These are phyloP conservation scores for Suillia variegata DNA, from an alignment of 2,888 invertebrate species.

Conservation along the genomic window DNA sequence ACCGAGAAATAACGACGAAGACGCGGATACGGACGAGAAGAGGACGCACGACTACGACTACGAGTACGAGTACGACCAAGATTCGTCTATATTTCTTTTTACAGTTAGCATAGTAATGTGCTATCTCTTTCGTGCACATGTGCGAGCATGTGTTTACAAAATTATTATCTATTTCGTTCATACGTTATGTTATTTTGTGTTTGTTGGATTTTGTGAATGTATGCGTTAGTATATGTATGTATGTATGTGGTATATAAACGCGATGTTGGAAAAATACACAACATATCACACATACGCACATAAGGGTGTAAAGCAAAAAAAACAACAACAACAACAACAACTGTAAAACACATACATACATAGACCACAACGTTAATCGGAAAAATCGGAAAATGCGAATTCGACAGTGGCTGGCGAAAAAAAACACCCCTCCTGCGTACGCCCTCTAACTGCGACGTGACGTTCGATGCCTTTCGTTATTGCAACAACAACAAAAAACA, in stretches of 20 bases:
- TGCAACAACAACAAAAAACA: too few species aligned
- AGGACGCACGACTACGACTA: too few species aligned
- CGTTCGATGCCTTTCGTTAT: too few species aligned
- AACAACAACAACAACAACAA: constrained; percentile 7
- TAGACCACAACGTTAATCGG: constrained; percentile 14
- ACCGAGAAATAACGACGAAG: too few species aligned
- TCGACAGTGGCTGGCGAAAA: constrained; percentile 40
- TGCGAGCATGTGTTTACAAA: constrained; percentile 23
- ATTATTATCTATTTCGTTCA: constrained; percentile 49
- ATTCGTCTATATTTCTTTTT: too few species aligned
- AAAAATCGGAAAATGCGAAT: constrained; percentile 28
- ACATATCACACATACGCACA: constrained; percentile 41
- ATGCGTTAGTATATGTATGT: background rate
- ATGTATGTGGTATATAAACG: background rate
- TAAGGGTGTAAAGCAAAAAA: too few species aligned
- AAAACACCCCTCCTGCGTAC: constrained; percentile 10
- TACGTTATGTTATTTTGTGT: constrained; percentile 35
- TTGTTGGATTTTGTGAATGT: constrained; percentile 36
- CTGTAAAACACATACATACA: constrained; percentile 20
- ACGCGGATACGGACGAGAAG: too few species aligned
- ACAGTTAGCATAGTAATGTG: background rate
- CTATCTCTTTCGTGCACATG: constrained; percentile 13
- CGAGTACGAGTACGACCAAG: too few species aligned
- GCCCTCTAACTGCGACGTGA: too few species aligned
- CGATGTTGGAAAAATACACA: constrained; percentile 40